Conservation (phyloP, 2,888 invertebrate genomes). For the Dryocosmus kuriphilus region DNA sequence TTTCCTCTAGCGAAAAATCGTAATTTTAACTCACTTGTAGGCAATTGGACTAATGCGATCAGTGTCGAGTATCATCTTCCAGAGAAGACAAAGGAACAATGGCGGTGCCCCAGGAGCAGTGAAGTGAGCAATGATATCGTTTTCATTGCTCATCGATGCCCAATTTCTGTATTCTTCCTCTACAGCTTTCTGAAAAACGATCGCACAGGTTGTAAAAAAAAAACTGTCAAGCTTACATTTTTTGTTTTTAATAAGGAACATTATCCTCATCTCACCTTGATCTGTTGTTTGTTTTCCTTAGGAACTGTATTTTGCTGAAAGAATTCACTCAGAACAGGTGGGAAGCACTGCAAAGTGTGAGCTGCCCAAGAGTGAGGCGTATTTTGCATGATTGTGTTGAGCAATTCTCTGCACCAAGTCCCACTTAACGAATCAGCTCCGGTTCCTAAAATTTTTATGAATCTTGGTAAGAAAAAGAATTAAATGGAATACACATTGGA, state of each 20-base stretch:
- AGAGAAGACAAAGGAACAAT: constrained; percentile 93
- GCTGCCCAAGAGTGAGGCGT: constrained; percentile 98
- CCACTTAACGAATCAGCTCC: constrained; percentile 82
- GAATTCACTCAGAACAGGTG: constrained; percentile 92
- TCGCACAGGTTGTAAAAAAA: too few species aligned
- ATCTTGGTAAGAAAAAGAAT: constrained; percentile 27
- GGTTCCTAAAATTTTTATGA: constrained; percentile 64
- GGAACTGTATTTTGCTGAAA: constrained; percentile 90
- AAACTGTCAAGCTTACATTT: background rate
- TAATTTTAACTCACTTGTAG: constrained; percentile 86
- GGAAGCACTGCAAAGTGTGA: constrained; percentile 93
- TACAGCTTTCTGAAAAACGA: constrained; percentile 84
- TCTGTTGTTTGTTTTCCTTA: constrained; percentile 92
- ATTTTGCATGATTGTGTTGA: constrained; percentile 93
- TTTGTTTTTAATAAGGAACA: constrained; percentile 10
- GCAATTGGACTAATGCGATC: constrained; percentile 95
- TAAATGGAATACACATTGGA: too few species aligned
- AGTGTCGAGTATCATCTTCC: constrained; percentile 97
- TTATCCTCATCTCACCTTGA: constrained; percentile 80
- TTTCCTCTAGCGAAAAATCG: too few species aligned
- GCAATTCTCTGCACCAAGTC: constrained; percentile 93
- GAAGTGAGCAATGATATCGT: constrained; percentile 97
- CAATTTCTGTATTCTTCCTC: constrained; percentile 98
- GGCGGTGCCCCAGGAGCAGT: constrained; percentile 95
- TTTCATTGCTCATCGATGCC: constrained; percentile 98